phyloP scores from a whole-genome alignment of 64 coral and sea anemone genomes.

The Stylophora pistillata region DNA sequence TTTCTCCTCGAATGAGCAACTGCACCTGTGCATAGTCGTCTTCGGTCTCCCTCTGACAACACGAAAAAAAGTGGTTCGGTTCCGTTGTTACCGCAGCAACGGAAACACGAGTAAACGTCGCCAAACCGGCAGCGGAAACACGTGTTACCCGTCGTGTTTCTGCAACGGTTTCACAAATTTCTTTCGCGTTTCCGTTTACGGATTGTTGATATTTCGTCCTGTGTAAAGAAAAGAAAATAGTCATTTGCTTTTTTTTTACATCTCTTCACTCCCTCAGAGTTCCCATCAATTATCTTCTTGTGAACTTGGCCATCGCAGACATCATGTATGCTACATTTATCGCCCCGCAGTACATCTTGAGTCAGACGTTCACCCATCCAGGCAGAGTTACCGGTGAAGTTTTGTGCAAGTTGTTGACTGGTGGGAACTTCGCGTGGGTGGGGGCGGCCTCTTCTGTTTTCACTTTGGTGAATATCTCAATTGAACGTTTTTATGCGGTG shows the following conservation, averaged over 20 bases:
- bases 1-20: too few relatives aligned
- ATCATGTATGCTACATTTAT: slow-evolving; percentile 14
- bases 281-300: slow-evolving; percentile 17
- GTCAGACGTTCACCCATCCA: slow-evolving; percentile 12
- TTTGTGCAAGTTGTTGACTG: slow-evolving; percentile 9
- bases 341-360: slow-evolving; percentile 15
- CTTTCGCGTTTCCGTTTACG: too few relatives aligned
- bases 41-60: too few relatives aligned
- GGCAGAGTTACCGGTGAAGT: not conserved
- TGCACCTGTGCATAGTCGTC: too few relatives aligned
- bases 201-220: too few relatives aligned
- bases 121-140: not conserved
- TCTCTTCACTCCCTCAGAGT: not conserved
- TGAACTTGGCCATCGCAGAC: slow-evolving; percentile 24
- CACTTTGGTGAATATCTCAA: not conserved
- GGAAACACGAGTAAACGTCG: slow-evolving; percentile 17
- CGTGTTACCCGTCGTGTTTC: too few relatives aligned
- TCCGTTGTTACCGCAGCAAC: slow-evolving; percentile 8
- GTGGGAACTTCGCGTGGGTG: slow-evolving; percentile 13
- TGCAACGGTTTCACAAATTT: too few relatives aligned
- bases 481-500: slow-evolving; percentile 27
- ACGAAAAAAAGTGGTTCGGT: slow-evolving; percentile 21
- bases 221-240: too few relatives aligned
- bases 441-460: slow-evolving; percentile 10
- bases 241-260: too few relatives aligned